Evolutionary conservation across 2,797 vertebrate genomes (phyloP).

Genomic region (Microchirus variegatus): DNA sequence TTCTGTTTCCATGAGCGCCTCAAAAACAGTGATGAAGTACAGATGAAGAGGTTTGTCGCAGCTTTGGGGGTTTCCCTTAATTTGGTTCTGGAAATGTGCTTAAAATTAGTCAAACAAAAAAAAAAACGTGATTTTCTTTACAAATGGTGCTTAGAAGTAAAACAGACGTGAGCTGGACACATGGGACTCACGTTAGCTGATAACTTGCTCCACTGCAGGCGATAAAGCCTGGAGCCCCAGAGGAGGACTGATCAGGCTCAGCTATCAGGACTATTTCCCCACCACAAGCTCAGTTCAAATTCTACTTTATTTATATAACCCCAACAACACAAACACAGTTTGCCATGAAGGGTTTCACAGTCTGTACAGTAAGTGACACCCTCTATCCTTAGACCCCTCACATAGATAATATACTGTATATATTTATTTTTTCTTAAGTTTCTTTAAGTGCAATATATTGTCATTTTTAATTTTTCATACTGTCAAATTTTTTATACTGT

Average conservation of each 20-base stretch:
- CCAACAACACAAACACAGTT: too few relatives aligned
- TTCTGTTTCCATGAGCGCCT: constrained; percentile 20
- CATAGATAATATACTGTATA: too few relatives aligned
- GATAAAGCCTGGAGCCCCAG: constrained; percentile 35
- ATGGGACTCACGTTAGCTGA: constrained; percentile 40
- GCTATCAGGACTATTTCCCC: constrained; percentile 43
- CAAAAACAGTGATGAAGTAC: constrained; percentile 11
- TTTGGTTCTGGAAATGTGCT: constrained; percentile 7
- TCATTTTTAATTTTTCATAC: too few relatives aligned
- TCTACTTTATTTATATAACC: too few relatives aligned
- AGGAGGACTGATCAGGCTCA: constrained; percentile 50
- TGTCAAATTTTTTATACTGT: too few relatives aligned
- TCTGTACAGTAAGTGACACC: too few relatives aligned
- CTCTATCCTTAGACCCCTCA: too few relatives aligned
- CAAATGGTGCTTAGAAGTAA: constrained; percentile 24
- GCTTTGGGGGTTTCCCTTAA: constrained; percentile 9
- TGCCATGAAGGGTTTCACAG: too few relatives aligned
- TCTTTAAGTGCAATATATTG: too few relatives aligned
- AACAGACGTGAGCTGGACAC: constrained; percentile 30
- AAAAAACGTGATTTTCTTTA: constrained; percentile 12
- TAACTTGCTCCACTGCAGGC: constrained; percentile 34
- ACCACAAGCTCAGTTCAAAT: constrained; percentile 1
- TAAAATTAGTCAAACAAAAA: constrained; percentile 22
- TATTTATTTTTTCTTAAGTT: too few relatives aligned
- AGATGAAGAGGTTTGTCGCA: constrained; percentile 1